Conservation (phyloP, 2,888 invertebrate genomes). For the Drosophila antonietae region DNA sequence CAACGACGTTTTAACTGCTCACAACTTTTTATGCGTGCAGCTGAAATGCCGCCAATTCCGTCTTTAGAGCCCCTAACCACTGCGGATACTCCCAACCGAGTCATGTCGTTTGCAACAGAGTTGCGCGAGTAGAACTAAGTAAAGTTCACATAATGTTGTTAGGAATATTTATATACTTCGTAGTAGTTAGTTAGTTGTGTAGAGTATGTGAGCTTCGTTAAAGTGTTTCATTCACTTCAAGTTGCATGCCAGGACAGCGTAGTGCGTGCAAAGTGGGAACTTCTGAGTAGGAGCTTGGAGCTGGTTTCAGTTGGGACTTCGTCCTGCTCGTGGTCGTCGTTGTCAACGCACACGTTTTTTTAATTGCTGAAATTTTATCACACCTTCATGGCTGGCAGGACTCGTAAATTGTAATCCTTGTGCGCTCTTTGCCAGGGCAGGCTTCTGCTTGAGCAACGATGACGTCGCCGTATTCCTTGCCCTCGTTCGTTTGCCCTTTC, state of each 20-base stretch:
- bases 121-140: not conserved
- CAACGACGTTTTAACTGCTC: conserved; percentile 78
- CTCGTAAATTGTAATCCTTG: conserved; percentile 81
- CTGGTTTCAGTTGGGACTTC: conserved; percentile 34
- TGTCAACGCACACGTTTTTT: conserved; percentile 80
- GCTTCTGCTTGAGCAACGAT: conserved; percentile 51
- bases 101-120: conserved; percentile 12
- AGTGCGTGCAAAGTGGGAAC: conserved; percentile 32
- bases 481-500: conserved; percentile 45
- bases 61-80: conserved; percentile 19
- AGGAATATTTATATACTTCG: not conserved
- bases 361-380: conserved; percentile 80
- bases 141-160: too few species aligned
- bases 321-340: conserved; percentile 55
- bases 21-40: conserved; percentile 68
- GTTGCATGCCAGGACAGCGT: conserved; percentile 65
- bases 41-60: conserved; percentile 63
- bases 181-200: not conserved
- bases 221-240: conserved; percentile 44
- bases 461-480: conserved; percentile 46
- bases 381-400: conserved; percentile 79
- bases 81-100: not conserved
- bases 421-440: conserved; percentile 38
- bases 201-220: conserved; percentile 34
- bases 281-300: not conserved